A percentile compares a stretch with the other conserved stretches of the same genome.
These are phyloP conservation scores for Hyperoplus lanceolatus DNA, from an alignment of 2,797 vertebrate species.

Conservation along the genomic window DNA sequence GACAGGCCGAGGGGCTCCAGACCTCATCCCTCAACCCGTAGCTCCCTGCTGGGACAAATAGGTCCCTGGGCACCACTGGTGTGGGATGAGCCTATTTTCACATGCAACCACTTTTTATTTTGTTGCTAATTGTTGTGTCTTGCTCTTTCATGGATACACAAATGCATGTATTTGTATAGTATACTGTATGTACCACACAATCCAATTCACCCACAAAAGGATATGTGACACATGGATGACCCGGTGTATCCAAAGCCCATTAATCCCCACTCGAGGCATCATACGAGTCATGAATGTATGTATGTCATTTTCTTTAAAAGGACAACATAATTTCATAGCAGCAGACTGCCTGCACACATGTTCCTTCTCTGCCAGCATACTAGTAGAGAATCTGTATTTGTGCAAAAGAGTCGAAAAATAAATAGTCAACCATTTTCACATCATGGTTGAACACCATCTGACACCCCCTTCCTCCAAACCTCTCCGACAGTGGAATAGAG, in stretches of 20 bases:
- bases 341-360: background rate
- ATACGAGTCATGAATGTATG: background rate
- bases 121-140: constrained; percentile 42
- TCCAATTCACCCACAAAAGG: constrained; percentile 3
- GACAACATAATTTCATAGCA: no score
- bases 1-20: constrained; percentile 54
- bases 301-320: background rate
- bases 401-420: no score
- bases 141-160: constrained; percentile 21
- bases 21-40: constrained; percentile 71
- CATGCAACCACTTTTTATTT: constrained; percentile 17
- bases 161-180: background rate
- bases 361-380: background rate
- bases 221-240: constrained; percentile 16
- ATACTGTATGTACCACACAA: background rate
- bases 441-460: background rate
- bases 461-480: background rate
- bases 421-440: background rate
- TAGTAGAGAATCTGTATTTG: background rate
- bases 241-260: background rate
- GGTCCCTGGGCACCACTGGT: constrained; percentile 54
- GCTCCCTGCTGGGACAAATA: constrained; percentile 75
- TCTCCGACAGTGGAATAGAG: background rate
- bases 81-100: constrained; percentile 67
- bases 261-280: background rate